Evolutionary conservation across 37 sponge, comb jelly and placozoan species (phyloP).

Genomic region (Oscarella lobularis): DNA sequence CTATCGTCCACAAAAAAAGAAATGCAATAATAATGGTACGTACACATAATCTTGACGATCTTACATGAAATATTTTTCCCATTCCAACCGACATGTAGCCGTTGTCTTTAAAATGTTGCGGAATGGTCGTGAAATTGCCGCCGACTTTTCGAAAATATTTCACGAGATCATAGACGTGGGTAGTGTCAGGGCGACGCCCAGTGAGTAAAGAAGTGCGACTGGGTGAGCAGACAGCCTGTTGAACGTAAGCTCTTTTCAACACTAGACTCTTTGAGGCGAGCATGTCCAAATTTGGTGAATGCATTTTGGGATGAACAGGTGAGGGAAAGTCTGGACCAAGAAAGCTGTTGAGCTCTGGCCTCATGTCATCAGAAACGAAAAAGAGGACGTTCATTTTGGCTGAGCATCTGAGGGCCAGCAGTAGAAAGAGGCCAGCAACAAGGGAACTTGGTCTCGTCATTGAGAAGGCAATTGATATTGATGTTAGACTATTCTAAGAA

Average conservation of each 20-base stretch:
- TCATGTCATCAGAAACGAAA: slow-evolving; percentile 19
- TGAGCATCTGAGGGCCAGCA: too few species aligned
- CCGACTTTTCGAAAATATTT: slow-evolving; percentile 20
- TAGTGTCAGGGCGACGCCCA: slow-evolving; percentile 35
- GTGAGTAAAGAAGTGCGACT: slow-evolving; percentile 29
- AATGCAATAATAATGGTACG: too few species aligned
- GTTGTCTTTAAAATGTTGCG: slow-evolving; percentile 36
- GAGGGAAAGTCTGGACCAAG: slow-evolving; percentile 8
- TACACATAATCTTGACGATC: too few species aligned
- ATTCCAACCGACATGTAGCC: slow-evolving; percentile 25
- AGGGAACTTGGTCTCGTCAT: too few species aligned
- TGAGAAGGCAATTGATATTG: too few species aligned
- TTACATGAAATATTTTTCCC: slow-evolving; percentile 26
- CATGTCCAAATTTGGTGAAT: slow-evolving; percentile 28
- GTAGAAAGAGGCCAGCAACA: too few species aligned
- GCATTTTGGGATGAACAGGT: neutral
- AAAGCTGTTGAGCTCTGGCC: slow-evolving; percentile 20
- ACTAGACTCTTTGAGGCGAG: slow-evolving; percentile 17
- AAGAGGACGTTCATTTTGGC: slow-evolving; percentile 18
- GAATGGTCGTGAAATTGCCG: slow-evolving; percentile 32
- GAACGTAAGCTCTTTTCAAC: slow-evolving; percentile 32
- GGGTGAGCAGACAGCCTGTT: slow-evolving; percentile 33
- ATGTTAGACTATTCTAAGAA: too few species aligned
- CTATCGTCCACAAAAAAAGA: neutral
- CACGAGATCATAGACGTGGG: slow-evolving; percentile 21